A percentile compares a stretch with the other conserved stretches of the same genome.
Conservation (phyloP, 2,797 vertebrate species). For the Lithobates sylvaticus region DNA sequence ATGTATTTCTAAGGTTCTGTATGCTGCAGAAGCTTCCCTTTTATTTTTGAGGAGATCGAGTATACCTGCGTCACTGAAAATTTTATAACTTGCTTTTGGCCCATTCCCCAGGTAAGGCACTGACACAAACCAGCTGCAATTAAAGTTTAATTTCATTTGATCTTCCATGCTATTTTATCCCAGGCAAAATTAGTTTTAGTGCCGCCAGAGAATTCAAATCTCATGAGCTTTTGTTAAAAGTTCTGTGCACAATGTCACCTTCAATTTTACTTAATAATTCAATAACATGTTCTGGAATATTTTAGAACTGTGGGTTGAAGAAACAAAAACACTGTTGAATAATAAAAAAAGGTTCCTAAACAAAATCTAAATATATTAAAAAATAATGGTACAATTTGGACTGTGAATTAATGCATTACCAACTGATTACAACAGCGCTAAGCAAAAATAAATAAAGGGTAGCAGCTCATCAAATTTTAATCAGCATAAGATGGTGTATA, state of each 20-base stretch:
- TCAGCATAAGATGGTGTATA: too few species aligned
- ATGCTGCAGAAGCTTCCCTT: not conserved
- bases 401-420: too few species aligned
- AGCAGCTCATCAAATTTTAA: too few species aligned
- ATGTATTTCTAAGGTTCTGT: too few species aligned
- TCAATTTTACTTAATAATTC: not conserved
- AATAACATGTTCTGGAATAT: not conserved
- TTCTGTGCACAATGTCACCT: not conserved
- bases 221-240: not conserved
- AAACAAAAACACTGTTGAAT: not conserved
- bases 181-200: not conserved
- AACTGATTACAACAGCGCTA: too few species aligned
- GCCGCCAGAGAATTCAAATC: not conserved
- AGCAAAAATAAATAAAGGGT: too few species aligned
- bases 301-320: not conserved
- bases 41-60: not conserved
- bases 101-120: not conserved
- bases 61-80: not conserved
- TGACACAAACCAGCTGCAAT: not conserved
- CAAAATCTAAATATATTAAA: too few species aligned
- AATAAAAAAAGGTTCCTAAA: too few species aligned
- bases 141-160: constrained; percentile 4
- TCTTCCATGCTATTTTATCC: constrained; percentile 9
- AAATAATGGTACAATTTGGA: too few species aligned
- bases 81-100: not conserved